These are phyloP conservation scores for Trimorus sp. DNA, from an alignment of 2,888 invertebrate species.

Conservation along the genomic window DNA sequence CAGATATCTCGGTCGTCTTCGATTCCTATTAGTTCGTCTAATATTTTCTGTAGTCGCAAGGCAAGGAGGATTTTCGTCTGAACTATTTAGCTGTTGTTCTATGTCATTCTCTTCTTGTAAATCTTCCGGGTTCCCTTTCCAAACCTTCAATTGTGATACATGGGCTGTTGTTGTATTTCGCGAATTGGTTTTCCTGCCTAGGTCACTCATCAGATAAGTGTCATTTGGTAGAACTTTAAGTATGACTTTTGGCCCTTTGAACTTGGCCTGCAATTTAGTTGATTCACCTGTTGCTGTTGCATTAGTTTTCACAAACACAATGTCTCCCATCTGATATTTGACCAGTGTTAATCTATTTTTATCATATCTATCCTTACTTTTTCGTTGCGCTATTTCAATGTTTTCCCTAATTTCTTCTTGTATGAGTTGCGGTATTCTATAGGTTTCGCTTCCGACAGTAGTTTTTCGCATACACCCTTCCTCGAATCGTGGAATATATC, in stretches of 20 bases:
- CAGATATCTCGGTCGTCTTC: too few relatives aligned
- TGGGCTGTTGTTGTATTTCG: slow-evolving; percentile 22
- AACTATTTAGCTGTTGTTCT: too few relatives aligned
- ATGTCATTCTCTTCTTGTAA: too few relatives aligned
- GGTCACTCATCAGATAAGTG: slow-evolving; percentile 23
- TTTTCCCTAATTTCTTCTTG: slow-evolving; percentile 11
- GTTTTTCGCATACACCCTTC: slow-evolving; percentile 8
- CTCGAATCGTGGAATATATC: slow-evolving; percentile 43
- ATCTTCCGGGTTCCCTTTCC: slow-evolving; percentile 19
- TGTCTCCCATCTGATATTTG: slow-evolving; percentile 29
- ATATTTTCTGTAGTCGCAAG: too few relatives aligned
- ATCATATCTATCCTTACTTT: slow-evolving; percentile 42
- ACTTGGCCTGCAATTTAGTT: slow-evolving; percentile 27
- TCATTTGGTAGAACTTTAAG: slow-evolving; percentile 31
- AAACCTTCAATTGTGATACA: slow-evolving; percentile 34
- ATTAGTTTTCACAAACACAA: slow-evolving; percentile 35
- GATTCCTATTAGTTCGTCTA: too few relatives aligned
- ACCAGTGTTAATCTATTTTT: slow-evolving; percentile 34
- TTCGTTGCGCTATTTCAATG: slow-evolving; percentile 48
- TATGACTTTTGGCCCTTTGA: slow-evolving; percentile 36
- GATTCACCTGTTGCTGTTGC: slow-evolving; percentile 42
- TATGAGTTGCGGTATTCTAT: neutral
- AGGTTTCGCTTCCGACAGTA: neutral
- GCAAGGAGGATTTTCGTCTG: too few relatives aligned
- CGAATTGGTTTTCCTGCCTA: neutral